Conservation (phyloP, 2,797 vertebrate species). For the Aulostomus chinensis region DNA sequence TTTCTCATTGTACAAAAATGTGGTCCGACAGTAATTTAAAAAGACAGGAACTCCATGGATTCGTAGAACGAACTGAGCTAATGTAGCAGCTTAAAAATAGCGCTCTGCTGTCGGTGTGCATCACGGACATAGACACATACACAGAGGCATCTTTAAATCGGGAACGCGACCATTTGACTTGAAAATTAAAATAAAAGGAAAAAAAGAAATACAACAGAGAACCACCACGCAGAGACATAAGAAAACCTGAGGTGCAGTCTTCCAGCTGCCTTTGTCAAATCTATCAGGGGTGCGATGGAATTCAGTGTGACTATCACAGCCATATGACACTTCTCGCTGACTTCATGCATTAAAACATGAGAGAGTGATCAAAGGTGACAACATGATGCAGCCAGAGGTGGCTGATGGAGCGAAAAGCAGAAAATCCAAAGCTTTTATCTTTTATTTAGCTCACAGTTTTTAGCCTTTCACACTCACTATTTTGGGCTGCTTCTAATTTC, state of each 20-base stretch:
- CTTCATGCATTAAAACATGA: conserved; percentile 76
- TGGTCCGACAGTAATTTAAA: too few species aligned
- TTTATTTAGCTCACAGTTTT: conserved; percentile 31
- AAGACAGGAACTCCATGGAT: too few species aligned
- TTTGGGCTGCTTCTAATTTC: conserved; percentile 3
- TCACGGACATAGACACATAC: too few species aligned
- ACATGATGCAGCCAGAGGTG: conserved; percentile 44
- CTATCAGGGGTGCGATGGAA: conserved; percentile 42
- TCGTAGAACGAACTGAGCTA: too few species aligned
- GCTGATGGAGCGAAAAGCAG: conserved; percentile 24
- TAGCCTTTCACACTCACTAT: not conserved
- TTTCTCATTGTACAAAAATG: too few species aligned
- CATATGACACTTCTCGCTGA: conserved; percentile 52
- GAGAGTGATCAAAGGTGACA: conserved; percentile 67
- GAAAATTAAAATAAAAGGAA: too few species aligned
- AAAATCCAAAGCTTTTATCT: conserved; percentile 26
- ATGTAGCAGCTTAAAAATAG: too few species aligned
- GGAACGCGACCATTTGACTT: too few species aligned
- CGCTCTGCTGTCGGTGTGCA: too few species aligned
- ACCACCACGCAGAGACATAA: not conserved
- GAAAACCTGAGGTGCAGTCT: too few species aligned
- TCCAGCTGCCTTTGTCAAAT: conserved; percentile 21
- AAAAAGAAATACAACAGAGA: too few species aligned
- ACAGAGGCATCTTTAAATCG: too few species aligned
- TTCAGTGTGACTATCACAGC: conserved; percentile 59